Percentiles rank a stretch among this genome's conserved stretches.
These are phyloP conservation scores for Actenoides lindsayi DNA, from an alignment of 2,113 vertebrate genomes.

Conservation along the genomic window DNA sequence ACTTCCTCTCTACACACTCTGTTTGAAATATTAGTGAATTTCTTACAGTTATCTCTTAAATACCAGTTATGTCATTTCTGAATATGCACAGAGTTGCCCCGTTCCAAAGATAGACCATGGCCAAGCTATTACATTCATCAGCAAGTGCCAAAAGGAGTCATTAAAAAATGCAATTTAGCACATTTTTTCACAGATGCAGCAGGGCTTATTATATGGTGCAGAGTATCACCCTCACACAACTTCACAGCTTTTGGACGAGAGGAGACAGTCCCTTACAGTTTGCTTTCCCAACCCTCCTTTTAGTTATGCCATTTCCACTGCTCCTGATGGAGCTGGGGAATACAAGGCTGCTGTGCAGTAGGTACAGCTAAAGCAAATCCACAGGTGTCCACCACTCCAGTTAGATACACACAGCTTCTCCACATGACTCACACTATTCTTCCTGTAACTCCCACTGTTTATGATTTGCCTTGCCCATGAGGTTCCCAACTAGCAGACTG, in stretches of 20 bases:
- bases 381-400: not conserved
- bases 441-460: not conserved
- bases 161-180: not conserved
- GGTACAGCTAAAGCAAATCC: not conserved
- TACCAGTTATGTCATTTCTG: not conserved
- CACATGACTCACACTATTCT: not conserved
- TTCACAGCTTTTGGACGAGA: not conserved
- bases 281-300: not conserved
- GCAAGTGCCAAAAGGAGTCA: not conserved
- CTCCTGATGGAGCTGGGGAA: not conserved
- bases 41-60: not conserved
- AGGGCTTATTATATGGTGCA: not conserved
- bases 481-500: not conserved
- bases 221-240: not conserved
- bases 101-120: not conserved
- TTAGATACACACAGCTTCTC: not conserved
- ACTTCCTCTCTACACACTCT: not conserved
- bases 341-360: not conserved
- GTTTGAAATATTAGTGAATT: not conserved
- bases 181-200: not conserved
- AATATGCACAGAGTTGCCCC: not conserved
- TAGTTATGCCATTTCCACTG: not conserved
- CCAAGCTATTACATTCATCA: not conserved
- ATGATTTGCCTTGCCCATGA: not conserved
- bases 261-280: not conserved